Conservation (phyloP, 1,140 invertebrate species). For the Oppia nitens region DNA sequence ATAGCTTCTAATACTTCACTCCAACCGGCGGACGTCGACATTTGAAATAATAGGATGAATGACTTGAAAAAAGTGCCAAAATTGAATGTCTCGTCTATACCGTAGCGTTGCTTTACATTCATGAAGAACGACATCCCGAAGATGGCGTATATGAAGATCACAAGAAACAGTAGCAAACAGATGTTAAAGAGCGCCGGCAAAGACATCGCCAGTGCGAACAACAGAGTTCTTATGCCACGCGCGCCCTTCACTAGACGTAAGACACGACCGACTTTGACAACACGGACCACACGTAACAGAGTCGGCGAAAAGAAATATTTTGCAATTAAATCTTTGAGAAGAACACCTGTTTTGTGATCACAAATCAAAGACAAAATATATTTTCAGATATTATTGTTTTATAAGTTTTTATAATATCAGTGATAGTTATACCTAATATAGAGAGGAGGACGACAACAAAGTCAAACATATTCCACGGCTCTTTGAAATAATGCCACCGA, state of each 20-base stretch:
- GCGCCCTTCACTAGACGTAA: conserved; percentile 91
- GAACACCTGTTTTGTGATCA: conserved; percentile 34
- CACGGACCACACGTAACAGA: conserved; percentile 83
- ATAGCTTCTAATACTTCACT: conserved; percentile 85
- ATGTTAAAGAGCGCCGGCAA: conserved; percentile 96
- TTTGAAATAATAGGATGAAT: conserved; percentile 94
- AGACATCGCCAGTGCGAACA: conserved; percentile 95
- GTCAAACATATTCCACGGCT: conserved; percentile 99
- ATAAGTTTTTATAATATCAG: not conserved
- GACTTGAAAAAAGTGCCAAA: conserved; percentile 97
- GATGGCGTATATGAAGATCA: conserved; percentile 98
- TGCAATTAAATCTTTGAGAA: conserved; percentile 85
- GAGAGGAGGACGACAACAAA: conserved; percentile 97
- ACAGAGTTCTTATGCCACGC: conserved; percentile 86
- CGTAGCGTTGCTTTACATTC: conserved; percentile 76
- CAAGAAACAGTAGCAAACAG: conserved; percentile 86
- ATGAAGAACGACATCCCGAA: conserved; percentile 99
- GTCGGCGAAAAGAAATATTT: conserved; percentile 96
- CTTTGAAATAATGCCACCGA: conserved; percentile 93
- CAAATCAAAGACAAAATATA: not conserved
- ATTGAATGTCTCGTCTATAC: conserved; percentile 91
- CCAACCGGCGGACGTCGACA: conserved; percentile 97
- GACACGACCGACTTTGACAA: conserved; percentile 92
- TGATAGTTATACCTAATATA: conserved; percentile 57
- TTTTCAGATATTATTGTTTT: conserved; percentile 1